Evolutionary conservation across 2,113 vertebrate genomes (phyloP), one percentile per base, ranked within the genome.

Genomic region (Pelobates fuscus): DNA sequence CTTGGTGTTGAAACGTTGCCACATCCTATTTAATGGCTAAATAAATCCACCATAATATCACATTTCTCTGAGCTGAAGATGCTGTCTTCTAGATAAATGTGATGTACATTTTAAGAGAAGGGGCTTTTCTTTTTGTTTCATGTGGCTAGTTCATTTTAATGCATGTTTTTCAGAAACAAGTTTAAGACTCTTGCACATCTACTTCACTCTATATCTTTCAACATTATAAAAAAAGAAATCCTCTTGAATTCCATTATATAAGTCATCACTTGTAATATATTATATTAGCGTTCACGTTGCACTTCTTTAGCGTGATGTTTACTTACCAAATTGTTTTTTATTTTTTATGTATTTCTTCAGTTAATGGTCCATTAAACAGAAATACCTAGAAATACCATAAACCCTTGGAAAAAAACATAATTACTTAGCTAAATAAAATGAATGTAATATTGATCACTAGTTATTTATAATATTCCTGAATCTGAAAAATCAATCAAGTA

Each of bases 351-450:
- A n/a, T 44, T 46, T 67, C 43, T 23, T 64, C 18, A 67, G 24
- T 76, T 67, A 67, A 76, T 49, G 54, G 64, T 46, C 64, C 64
- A 76, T 76, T 76, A 76, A 74, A 44, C 49, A 23, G 11, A 6
- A 37, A 12, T 23, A 17, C 23, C 46, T 25, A 64, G 27, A 71
- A 62, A 2, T 25, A 20, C 29, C 43, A 58, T 58, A 17, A 32
- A 24, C 32, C 54, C 24, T 21, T 27, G 24, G 52, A 12, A 55
- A 41, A 54, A 15, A 64, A n/a, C n/a, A n/a, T 63, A 63, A 24
- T 52, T 20, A 26, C 32, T 21, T 43, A 30, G 46, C 23, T 59
- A 74, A 74, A 20, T 44, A 57, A 57, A 63, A 37, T 27, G 24
- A 67, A 54, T 25, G 25, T 67, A 59, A 29, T 60, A 58, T 60